Evolutionary conservation across 2,113 vertebrate genomes (phyloP).

Genomic region (Sylvia atricapilla): DNA sequence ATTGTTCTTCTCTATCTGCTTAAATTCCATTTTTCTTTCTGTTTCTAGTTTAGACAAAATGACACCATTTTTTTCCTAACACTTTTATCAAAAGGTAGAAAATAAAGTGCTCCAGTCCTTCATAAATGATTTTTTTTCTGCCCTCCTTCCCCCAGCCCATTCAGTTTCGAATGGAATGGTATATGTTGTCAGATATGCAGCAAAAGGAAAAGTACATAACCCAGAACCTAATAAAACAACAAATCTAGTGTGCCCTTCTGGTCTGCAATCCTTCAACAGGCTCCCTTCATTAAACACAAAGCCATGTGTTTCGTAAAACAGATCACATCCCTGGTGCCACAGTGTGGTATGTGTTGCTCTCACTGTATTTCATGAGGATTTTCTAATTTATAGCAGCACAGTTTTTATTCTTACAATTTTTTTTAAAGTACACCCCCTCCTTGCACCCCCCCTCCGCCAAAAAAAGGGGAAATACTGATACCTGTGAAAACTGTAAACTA

Average conservation of each 20-base stretch:
- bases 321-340: conserved; percentile 23
- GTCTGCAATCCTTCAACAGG: conserved; percentile 40
- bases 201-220: conserved; percentile 12
- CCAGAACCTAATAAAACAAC: conserved; percentile 58
- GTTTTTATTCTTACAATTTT: neutral
- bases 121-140: neutral
- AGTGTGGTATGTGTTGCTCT: neutral
- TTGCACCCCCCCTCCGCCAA: neutral
- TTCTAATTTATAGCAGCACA: neutral
- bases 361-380: neutral
- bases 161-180: neutral
- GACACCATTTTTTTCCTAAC: neutral
- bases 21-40: conserved; percentile 14
- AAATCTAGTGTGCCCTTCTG: conserved; percentile 16
- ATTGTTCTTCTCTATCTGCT: neutral
- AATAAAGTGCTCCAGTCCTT: neutral
- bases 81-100: conserved; percentile 1
- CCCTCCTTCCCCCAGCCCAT: neutral
- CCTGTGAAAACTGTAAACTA: neutral
- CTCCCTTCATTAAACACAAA: conserved; percentile 46
- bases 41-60: neutral
- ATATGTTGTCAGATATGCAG: neutral
- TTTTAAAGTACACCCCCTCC: neutral
- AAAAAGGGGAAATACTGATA: neutral
- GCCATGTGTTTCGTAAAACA: conserved; percentile 47